A percentile compares a stretch with the other conserved stretches of the same genome.
Evolutionary conservation across 2,797 vertebrate genomes (phyloP).

Genomic region (Petrocephalus schoutedeni): DNA sequence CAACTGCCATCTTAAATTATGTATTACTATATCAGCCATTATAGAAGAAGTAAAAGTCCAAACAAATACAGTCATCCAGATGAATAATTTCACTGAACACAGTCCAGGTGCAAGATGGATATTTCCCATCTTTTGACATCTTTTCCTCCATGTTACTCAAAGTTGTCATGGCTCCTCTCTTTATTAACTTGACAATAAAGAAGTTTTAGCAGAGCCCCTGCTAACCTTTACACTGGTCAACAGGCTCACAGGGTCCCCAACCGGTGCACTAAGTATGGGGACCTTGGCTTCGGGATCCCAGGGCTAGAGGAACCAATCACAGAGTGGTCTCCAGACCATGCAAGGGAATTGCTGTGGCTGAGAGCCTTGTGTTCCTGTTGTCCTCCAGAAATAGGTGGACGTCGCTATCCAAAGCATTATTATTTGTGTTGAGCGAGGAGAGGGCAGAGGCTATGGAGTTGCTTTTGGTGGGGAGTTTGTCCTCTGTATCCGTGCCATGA

Average conservation of each 20-base stretch:
- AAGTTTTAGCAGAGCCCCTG: background rate
- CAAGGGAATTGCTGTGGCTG: slow-evolving; percentile 88
- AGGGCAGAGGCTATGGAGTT: slow-evolving; percentile 69
- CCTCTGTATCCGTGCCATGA: slow-evolving; percentile 95
- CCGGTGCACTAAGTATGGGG: background rate
- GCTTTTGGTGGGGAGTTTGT: slow-evolving; percentile 94
- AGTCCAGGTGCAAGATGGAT: background rate
- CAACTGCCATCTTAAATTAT: slow-evolving; percentile 99
- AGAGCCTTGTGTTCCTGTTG: slow-evolving; percentile 85
- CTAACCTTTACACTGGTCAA: background rate
- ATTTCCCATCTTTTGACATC: background rate
- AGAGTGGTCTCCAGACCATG: slow-evolving; percentile 99
- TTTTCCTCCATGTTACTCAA: background rate
- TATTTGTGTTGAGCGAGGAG: slow-evolving; percentile 95
- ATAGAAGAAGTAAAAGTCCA: slow-evolving; percentile 87
- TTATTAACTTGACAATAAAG: background rate
- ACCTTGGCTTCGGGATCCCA: background rate
- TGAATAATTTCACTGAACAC: slow-evolving; percentile 1
- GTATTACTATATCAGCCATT: slow-evolving; percentile 99
- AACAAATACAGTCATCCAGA: slow-evolving; percentile 60
- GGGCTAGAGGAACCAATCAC: slow-evolving; percentile 70
- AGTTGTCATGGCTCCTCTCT: background rate
- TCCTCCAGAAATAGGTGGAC: slow-evolving; percentile 87
- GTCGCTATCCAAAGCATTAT: slow-evolving; percentile 92
- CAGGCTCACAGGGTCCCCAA: background rate